phyloP scores from a whole-genome alignment of 2,113 vertebrate genomes.

The Malurus cyaneus region DNA sequence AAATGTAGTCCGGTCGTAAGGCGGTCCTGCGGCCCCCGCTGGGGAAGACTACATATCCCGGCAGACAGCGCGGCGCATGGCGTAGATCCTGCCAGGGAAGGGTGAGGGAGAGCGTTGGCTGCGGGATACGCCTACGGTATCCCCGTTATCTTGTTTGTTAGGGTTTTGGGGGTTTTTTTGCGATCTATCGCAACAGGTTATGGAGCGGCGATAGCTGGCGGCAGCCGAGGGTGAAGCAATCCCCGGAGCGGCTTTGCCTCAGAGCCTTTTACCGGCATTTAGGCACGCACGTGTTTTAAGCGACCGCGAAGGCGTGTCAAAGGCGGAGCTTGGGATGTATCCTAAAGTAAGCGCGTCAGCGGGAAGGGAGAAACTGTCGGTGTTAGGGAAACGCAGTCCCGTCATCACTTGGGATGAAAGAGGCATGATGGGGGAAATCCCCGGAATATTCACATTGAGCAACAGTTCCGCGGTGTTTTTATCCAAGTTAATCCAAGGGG shows the following conservation, averaged over 20 bases:
- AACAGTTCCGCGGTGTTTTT: neutral
- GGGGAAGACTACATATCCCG: neutral
- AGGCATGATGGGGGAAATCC: neutral
- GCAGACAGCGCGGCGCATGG: neutral
- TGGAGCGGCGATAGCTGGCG: neutral
- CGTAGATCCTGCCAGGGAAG: rapidly evolving
- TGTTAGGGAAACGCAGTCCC: rapidly evolving
- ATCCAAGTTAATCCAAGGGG: neutral
- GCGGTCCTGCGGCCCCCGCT: rapidly evolving
- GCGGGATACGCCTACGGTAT: rapidly evolving
- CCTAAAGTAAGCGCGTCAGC: neutral
- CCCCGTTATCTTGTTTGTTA: too few species aligned
- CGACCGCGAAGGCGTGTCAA: rapidly evolving
- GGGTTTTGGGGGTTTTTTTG: neutral
- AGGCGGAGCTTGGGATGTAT: neutral
- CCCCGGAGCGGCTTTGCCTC: neutral
- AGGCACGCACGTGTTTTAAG: rapidly evolving
- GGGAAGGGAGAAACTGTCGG: rapidly evolving
- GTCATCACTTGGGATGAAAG: neutral
- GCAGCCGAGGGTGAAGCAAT: neutral
- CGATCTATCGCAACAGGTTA: rapidly evolving
- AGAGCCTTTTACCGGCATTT: rapidly evolving
- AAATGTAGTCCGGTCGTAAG: neutral
- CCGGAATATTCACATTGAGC: neutral
- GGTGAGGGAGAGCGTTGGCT: rapidly evolving